phyloP scores from a whole-genome alignment of 2,797 vertebrate species.

The Tamandua tetradactyla region DNA sequence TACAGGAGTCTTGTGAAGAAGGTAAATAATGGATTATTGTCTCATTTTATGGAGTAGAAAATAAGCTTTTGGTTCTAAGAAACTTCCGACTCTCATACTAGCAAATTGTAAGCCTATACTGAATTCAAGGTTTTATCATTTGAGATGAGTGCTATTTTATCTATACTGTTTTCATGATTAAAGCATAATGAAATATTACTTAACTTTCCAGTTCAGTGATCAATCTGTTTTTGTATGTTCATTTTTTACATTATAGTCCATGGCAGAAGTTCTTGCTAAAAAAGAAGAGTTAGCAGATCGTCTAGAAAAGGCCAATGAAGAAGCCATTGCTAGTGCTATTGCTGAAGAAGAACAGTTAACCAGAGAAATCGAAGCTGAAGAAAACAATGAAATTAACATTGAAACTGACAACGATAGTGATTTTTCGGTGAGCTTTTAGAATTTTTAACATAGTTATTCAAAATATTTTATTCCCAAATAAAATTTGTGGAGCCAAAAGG shows the following conservation, averaged over 20 bases:
- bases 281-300: conserved; percentile 98
- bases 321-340: conserved; percentile 99
- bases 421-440: conserved; percentile 90
- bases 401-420: conserved; percentile 97
- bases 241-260: conserved; percentile 87
- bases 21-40: conserved; percentile 55
- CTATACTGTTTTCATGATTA: background rate
- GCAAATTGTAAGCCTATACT: background rate
- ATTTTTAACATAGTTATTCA: conserved; percentile 34
- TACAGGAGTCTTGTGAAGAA: conserved; percentile 36
- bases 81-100: background rate
- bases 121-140: background rate
- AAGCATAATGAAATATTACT: background rate
- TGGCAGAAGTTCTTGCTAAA: conserved; percentile 98
- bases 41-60: conserved; percentile 1
- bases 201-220: background rate
- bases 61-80: conserved; percentile 20
- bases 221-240: conserved; percentile 25
- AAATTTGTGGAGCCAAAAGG: background rate
- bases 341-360: conserved; percentile 98
- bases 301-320: conserved; percentile 97
- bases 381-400: conserved; percentile 92
- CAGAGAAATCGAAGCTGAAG: conserved; percentile 96
- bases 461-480: background rate
- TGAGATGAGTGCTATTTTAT: background rate